Percentiles rank a stretch among this genome's conserved stretches.
These are phyloP conservation scores for Chrysogorgia sp. DNA, from an alignment of 92 coral and sea anemone genomes.

Conservation along the genomic window DNA sequence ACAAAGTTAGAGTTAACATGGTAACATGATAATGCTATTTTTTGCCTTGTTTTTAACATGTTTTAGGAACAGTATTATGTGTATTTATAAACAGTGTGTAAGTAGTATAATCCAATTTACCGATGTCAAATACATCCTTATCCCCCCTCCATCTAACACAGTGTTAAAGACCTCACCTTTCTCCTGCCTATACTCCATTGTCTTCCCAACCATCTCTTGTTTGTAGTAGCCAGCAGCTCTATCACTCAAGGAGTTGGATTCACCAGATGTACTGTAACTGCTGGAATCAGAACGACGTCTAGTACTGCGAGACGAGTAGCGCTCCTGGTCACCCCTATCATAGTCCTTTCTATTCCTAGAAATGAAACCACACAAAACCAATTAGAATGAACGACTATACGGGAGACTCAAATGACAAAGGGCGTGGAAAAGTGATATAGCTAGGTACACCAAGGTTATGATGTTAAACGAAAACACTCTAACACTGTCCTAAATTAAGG, in stretches of 20 bases:
- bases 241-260: conserved; percentile 27
- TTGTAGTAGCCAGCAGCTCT: background rate
- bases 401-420: too few species aligned
- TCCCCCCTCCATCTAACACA: too few species aligned
- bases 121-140: too few species aligned
- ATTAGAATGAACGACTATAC: too few species aligned
- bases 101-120: too few species aligned
- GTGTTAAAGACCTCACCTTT: conserved; percentile 14
- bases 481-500: too few species aligned
- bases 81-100: too few species aligned
- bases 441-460: too few species aligned
- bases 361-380: background rate
- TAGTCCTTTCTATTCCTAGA: background rate
- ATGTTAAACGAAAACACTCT: too few species aligned
- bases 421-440: background rate
- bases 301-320: conserved; percentile 18
- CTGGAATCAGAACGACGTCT: conserved; percentile 2
- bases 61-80: too few species aligned
- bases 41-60: too few species aligned
- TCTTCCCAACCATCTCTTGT: background rate
- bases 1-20: background rate
- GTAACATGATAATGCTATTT: too few species aligned
- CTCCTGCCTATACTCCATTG: background rate
- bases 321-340: conserved; percentile 2
- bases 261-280: conserved; percentile 15